Base-by-base conservation (phyloP, 2,113 vertebrate genomes). In the Zosterops lateralis region DNA sequence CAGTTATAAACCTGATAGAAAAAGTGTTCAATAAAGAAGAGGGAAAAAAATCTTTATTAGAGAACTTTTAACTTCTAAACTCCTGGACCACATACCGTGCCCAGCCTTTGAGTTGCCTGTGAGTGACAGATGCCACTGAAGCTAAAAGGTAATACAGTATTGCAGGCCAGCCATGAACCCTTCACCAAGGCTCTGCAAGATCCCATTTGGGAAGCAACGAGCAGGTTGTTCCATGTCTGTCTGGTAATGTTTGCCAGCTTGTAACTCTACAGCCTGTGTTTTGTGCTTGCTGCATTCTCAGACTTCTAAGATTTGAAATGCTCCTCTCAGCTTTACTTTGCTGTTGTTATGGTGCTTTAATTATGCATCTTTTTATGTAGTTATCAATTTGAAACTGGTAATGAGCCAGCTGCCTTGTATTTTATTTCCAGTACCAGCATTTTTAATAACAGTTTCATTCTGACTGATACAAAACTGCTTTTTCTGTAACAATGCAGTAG, bases 161-260 rank as follows among this genome's bases (percentile, higher is more conserved):
- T n/a, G 72, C 14, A 9, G 67, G 38, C 14, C 54, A 64, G 38
- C 50, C 22, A 1, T 1, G 5, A 25, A 3, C 20, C 24, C 25
- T 7, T n/a, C 10, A 7, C 18, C 10, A 8, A 7, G n/a, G 50
- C n/a, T 45, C 60, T 45, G 48, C 17, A 34, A 29, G 24, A 57
- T 14, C 8, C 9, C 0, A 0, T 26, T 17, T 7, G 54, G 48
- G 44, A 64, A 68, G 28, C 45, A 29, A 10, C 4, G 25, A 40
- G 25, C 34, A 6, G 3, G 0, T 64, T 53, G 9, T 53, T 44
- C 44, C 16, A 2, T 1, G 8, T 42, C 20, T 3, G 2, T 1
- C 53, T 56, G 21, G 20, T 42, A 13, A 22, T 1, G 12, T 34
- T 21, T 53, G 34, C 21, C 25, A 34, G 44, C 38, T 16, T 53